Evolutionary conservation across 1,140 invertebrate species (phyloP).

Genomic region (Platyscapa corneri): DNA sequence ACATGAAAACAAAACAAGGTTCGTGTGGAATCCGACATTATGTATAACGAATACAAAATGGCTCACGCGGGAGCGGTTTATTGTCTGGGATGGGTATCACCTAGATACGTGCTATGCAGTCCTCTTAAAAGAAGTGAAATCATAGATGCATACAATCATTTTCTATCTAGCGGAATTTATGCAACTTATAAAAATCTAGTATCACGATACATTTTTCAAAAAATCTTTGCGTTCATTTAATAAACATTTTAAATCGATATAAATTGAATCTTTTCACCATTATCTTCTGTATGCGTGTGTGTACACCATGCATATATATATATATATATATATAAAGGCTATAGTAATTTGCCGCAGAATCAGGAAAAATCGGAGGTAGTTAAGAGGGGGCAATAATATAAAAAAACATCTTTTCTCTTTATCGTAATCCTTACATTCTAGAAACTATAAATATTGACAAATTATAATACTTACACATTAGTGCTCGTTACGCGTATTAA

Average conservation of each 20-base stretch:
- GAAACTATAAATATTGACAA: neutral
- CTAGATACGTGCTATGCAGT: neutral
- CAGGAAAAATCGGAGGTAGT: neutral
- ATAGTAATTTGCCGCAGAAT: neutral
- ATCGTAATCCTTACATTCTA: neutral
- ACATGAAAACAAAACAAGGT: slow-evolving; percentile 5
- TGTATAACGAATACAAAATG: slow-evolving; percentile 24
- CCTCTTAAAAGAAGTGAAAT: neutral
- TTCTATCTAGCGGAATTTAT: neutral
- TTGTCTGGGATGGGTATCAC: neutral
- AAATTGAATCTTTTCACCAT: neutral
- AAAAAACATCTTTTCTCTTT: slow-evolving; percentile 8
- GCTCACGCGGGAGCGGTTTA: slow-evolving; percentile 20
- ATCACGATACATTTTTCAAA: neutral
- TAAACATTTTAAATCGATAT: neutral
- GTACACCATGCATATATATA: neutral
- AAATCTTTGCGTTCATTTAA: neutral
- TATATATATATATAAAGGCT: slow-evolving; percentile 5
- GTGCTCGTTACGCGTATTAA: neutral
- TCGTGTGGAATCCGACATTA: neutral
- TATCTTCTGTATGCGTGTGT: neutral
- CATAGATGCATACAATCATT: neutral
- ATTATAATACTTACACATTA: slow-evolving; percentile 29
- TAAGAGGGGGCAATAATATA: neutral
- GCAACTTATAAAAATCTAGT: neutral